Percentiles rank a stretch among this genome's conserved stretches.
phyloP scores from a whole-genome alignment of 2,113 vertebrate genomes.

The Ailuropoda melanoleuca region DNA sequence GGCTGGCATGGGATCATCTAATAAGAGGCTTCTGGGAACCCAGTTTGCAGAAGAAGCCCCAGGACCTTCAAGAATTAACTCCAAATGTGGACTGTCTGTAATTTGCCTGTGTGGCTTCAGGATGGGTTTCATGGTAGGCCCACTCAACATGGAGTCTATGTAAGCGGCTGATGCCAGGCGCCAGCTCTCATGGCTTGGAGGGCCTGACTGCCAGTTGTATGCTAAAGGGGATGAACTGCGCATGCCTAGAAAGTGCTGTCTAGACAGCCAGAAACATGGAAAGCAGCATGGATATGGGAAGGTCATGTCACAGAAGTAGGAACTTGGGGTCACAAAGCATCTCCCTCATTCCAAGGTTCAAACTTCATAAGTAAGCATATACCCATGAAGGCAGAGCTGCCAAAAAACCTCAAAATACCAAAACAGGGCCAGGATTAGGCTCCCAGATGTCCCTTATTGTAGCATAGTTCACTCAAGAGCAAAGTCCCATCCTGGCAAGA shows the following conservation, averaged over 20 bases:
- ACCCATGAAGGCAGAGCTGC: neutral
- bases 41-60: neutral
- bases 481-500: neutral
- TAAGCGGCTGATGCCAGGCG: neutral
- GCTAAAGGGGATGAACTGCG: neutral
- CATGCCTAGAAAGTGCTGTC: neutral
- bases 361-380: neutral
- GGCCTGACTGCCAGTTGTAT: neutral
- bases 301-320: neutral
- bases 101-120: neutral
- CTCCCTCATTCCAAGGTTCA: neutral
- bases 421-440: neutral
- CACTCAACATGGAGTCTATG: neutral
- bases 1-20: neutral
- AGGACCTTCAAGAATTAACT: neutral
- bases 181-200: neutral
- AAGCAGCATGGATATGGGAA: neutral
- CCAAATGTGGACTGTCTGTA: neutral
- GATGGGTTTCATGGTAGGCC: neutral
- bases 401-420: neutral
- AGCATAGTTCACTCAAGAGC: neutral
- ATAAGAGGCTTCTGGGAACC: neutral
- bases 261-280: neutral
- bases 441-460: neutral
- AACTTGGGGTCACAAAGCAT: neutral